Base-by-base conservation (phyloP, 2,797 vertebrate species). In the Peromyscus melanophrys region DNA sequence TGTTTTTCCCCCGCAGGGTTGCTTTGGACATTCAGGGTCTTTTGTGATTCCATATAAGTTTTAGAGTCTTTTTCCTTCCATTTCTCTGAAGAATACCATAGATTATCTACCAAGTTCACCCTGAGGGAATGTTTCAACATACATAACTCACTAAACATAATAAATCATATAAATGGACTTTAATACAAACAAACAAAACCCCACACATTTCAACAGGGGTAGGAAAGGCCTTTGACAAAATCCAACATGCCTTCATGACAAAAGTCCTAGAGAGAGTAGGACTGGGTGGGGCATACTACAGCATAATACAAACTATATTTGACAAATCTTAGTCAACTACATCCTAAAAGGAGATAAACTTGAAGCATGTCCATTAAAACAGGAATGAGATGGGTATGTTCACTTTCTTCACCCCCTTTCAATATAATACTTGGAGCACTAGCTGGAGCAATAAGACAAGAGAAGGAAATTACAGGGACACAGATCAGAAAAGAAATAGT, bases 1-100 rank as follows among this genome's bases (percentile, higher is more conserved):
- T 9, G 1, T n/a, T 19, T 21, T 8, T 1, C 2, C 3, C 17
- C 10, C 21, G 4, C 9, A 40, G 69, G n/a, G 37, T 40, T 73
- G 9, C n/a, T 40, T 40, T 40, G 37, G 21, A 25, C 21, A 40
- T 73, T 40, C 21, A 40, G 21, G 21, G 37, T 73, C 71, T 73
- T 40, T 40, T 73, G 71, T 25, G 21, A 73, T 73, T 73, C 21
- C 71, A 73, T 40, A 40, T 73, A 40, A 73, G 10, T 12, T 40
- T 40, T 73, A 73, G 21, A 40, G 31, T 1, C 2, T 73, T 40
- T 71, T 21, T 6, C 69, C 21, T 40, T 23, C 19, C 37, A 25
- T 73, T 71, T 21, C 21, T 73, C 37, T 40, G 21, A 40, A 40
- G 10, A 73, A 73, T 73, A 40, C n/a, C n/a, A 40, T 21, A 25